A percentile compares a stretch with the other conserved stretches of the same genome.
Evolutionary conservation across 2,797 vertebrate species (phyloP).

Genomic region (Perodicticus potto): DNA sequence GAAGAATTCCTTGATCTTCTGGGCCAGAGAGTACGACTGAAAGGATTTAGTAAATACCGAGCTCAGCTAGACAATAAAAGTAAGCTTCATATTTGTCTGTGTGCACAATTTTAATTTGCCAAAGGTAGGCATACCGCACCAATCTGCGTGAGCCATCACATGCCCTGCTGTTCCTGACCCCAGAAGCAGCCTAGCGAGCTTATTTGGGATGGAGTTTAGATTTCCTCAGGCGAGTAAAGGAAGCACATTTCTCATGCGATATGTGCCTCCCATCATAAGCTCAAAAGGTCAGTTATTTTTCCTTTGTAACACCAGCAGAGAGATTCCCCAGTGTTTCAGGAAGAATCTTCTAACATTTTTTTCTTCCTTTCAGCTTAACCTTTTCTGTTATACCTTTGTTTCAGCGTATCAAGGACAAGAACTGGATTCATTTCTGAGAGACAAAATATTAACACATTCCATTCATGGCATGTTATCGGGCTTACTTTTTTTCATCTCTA

Average conservation of each 20-base stretch:
- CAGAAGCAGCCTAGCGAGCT: background rate
- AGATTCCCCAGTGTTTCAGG: background rate
- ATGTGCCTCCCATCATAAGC: background rate
- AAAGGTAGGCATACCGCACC: background rate
- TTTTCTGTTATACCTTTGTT: background rate
- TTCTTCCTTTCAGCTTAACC: background rate
- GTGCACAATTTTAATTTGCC: background rate
- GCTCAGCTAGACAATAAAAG: conserved; percentile 99
- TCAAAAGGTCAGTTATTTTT: background rate
- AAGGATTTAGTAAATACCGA: conserved; percentile 97
- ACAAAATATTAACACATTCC: background rate
- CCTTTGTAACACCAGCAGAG: conserved; percentile 17
- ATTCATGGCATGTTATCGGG: background rate
- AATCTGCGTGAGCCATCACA: background rate
- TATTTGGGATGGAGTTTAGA: background rate
- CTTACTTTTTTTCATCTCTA: background rate
- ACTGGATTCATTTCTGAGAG: background rate
- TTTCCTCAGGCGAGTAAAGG: conserved; percentile 31
- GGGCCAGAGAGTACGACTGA: conserved; percentile 96
- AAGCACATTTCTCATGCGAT: background rate
- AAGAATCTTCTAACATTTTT: background rate
- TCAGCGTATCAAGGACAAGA: background rate
- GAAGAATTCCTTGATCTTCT: conserved; percentile 98
- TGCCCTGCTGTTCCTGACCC: background rate
- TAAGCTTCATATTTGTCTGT: conserved; percentile 86